phyloP scores from a whole-genome alignment of 2,888 invertebrate genomes.

The Uloborus plumipes region DNA sequence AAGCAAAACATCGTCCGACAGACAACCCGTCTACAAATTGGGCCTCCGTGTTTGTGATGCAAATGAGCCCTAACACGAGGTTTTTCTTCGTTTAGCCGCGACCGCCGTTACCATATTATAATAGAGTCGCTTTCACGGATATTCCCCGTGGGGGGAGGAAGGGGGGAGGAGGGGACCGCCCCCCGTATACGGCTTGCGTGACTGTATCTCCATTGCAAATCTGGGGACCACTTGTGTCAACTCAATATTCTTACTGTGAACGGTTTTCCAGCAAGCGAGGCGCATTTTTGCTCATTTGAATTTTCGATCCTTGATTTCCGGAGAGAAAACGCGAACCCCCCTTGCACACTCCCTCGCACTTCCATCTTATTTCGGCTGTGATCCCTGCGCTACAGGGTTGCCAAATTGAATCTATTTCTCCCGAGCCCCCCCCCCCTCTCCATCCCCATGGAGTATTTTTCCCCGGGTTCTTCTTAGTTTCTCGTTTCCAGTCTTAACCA shows the following conservation, averaged over 20 bases:
- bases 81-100: constrained; percentile 46
- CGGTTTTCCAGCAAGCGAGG: constrained; percentile 57
- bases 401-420: constrained; percentile 54
- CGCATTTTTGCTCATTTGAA: constrained; percentile 64
- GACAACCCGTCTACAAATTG: constrained; percentile 57
- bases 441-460: too few species aligned
- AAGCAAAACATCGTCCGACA: constrained; percentile 48
- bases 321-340: constrained; percentile 8
- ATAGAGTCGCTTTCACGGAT: constrained; percentile 36
- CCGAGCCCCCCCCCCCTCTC: neutral
- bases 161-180: neutral
- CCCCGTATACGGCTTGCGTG: constrained; percentile 6
- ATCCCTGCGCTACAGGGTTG: constrained; percentile 60
- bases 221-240: constrained; percentile 62
- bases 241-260: constrained; percentile 59
- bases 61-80: constrained; percentile 51
- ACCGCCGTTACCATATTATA: constrained; percentile 54
- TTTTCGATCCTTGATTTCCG: constrained; percentile 65
- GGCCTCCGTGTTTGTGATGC: constrained; percentile 61
- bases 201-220: constrained; percentile 63
- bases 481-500: too few species aligned
- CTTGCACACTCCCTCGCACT: constrained; percentile 2
- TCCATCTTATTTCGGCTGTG: constrained; percentile 42
- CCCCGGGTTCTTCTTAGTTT: too few species aligned
- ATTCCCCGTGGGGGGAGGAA: too few species aligned